Percentiles rank a stretch among this genome's conserved stretches.
Evolutionary conservation across 2,888 invertebrate species (phyloP).

Genomic region (Temnothorax rugatulus): DNA sequence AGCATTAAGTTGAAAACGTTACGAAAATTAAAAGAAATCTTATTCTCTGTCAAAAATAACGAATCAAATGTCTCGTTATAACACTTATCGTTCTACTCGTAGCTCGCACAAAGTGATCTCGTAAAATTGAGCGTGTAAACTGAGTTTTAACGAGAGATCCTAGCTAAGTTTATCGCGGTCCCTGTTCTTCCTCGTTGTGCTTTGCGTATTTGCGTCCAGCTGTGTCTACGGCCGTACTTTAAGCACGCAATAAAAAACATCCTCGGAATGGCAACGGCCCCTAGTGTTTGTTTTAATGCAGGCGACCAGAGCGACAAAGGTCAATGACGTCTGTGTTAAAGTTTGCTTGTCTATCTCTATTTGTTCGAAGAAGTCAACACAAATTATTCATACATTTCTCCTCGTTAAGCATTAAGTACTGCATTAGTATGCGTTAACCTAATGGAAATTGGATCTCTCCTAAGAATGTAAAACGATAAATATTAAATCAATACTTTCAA

Average conservation of each 20-base stretch:
- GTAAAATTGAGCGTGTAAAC: conserved; percentile 53
- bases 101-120: conserved; percentile 26
- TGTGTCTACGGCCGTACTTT: conserved; percentile 48
- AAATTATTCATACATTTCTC: conserved; percentile 21
- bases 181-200: conserved; percentile 16
- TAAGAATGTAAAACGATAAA: not conserved
- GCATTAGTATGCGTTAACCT: conserved; percentile 2
- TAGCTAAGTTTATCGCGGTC: conserved; percentile 42
- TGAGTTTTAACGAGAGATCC: conserved; percentile 47
- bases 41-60: not conserved
- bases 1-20: not conserved
- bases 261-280: conserved; percentile 31
- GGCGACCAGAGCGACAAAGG: conserved; percentile 29
- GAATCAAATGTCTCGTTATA: conserved; percentile 34
- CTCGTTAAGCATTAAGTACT: conserved; percentile 7
- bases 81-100: conserved; percentile 11
- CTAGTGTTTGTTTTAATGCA: conserved; percentile 45
- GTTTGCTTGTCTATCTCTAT: conserved; percentile 4
- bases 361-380: not conserved
- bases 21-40: not conserved
- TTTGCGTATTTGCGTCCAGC: conserved; percentile 52
- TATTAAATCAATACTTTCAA: not conserved
- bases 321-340: conserved; percentile 6
- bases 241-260: conserved; percentile 46
- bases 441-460: conserved; percentile 25